Base-by-base conservation (phyloP, 2,113 vertebrate species). In the Theristicus caerulescens region DNA sequence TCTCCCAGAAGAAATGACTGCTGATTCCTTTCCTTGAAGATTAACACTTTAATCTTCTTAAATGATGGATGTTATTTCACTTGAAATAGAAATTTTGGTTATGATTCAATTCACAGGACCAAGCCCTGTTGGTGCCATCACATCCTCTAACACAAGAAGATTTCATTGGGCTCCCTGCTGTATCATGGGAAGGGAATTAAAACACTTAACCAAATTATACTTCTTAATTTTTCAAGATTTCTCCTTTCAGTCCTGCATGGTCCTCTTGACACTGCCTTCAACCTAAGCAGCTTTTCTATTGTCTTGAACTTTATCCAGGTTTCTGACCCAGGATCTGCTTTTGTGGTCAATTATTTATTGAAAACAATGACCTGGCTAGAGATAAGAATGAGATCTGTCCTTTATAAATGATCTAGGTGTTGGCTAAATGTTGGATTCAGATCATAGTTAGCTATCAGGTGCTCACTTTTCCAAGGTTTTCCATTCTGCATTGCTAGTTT, bases 11-110 rank as follows among this genome's bases (percentile, higher is more conserved):
- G 42, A 87, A 94, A 55, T 42, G 32, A 78, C 58, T 90, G 59
- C 70, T 92, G 78, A 90, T 95, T 92, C 67, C 24, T 73, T 94
- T 88, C 66, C 22, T 94, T 85, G 49, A 85, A 97, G 67, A 91
- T 77, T 72, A 92, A 92, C 62, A 47, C 7, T 72, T 86, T 82
- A 86, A 46, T 86, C 24, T 93, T 97, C 55, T 79, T 82, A 82
- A 88, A 66, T 76, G 8, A 92, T 65, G 67, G 76, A 85, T 82
- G 88, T 24, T 40, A 36, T 79, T 95, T 97, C 92, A 92, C 81
- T 88, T 82, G 62, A 90, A 82, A 95, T 25, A 79, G 22, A 25
- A 64, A 36, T 82, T 90, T 94, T 94, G 2, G 6, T 58, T 81
- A 49, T 22, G 5, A 42, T 59, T 58, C 11, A 64, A 38, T 69